Percentiles rank a stretch among this genome's conserved stretches.
phyloP scores from a whole-genome alignment of 2,888 invertebrate species.

The Erynnis tages region DNA sequence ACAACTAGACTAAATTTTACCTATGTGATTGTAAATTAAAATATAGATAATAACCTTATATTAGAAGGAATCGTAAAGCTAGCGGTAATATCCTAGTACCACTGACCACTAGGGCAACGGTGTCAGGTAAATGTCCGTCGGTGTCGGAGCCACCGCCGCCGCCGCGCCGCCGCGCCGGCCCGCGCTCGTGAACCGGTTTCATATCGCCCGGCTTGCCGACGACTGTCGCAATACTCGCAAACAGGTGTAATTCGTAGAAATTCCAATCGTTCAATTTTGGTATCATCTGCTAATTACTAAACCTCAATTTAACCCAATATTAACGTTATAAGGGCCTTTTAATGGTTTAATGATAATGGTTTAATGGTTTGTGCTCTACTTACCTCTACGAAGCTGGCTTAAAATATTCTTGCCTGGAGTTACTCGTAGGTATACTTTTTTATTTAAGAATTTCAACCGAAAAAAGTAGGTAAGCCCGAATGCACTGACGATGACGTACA shows the following conservation, averaged over 20 bases:
- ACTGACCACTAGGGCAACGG: conserved; percentile 71
- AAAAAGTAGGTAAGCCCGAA: background rate
- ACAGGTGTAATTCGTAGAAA: conserved; percentile 71
- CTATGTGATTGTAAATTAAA: no score
- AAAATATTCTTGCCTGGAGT: no score
- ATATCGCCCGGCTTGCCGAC: conserved; percentile 46
- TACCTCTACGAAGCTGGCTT: no score
- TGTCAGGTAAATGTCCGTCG: conserved; percentile 42
- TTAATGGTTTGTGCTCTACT: no score
- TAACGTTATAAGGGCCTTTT: background rate
- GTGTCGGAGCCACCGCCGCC: conserved; percentile 29
- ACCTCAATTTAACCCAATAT: background rate
- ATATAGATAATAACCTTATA: conserved; percentile 2
- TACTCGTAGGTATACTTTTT: no score
- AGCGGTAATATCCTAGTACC: conserved; percentile 58
- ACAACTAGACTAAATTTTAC: no score
- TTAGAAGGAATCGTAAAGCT: conserved; percentile 31
- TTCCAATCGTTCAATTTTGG: conserved; percentile 47
- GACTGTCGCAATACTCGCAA: conserved; percentile 59
- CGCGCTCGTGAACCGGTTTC: conserved; percentile 58
- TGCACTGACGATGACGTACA: conserved; percentile 27
- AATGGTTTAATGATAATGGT: no score
- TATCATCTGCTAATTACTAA: conserved; percentile 13
- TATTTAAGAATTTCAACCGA: background rate
- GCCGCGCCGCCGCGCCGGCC: conserved; percentile 32